A percentile compares a stretch with the other conserved stretches of the same genome.
Conservation (phyloP, 2,113 vertebrate species). For the Haemorhous mexicanus region DNA sequence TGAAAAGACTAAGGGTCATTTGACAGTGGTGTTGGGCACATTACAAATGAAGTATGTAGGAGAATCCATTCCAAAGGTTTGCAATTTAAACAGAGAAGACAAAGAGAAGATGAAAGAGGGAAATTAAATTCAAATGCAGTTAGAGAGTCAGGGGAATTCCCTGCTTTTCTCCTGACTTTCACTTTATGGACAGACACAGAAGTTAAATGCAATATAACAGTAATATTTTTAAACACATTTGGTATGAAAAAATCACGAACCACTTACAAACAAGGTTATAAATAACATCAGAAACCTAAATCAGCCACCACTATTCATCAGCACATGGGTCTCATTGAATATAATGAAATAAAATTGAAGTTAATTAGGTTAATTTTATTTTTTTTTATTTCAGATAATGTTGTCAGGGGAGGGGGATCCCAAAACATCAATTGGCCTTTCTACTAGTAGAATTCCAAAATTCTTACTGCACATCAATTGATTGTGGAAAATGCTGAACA, state of each 20-base stretch:
- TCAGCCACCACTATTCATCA: not conserved
- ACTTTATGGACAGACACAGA: not conserved
- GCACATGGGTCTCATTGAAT: not conserved
- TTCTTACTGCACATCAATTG: not conserved
- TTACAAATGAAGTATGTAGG: not conserved
- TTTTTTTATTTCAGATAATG: not conserved
- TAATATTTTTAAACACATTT: not conserved
- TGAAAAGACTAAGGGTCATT: constrained; percentile 14
- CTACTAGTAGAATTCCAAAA: not conserved
- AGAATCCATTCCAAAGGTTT: not conserved
- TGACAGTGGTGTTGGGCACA: not conserved
- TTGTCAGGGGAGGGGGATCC: accelerated
- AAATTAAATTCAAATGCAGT: constrained; percentile 51
- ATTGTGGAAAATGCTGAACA: not conserved
- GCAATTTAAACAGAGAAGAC: constrained; percentile 25
- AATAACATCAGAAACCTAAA: not conserved
- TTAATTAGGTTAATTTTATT: not conserved
- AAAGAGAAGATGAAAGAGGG: constrained; percentile 29
- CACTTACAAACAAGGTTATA: not conserved
- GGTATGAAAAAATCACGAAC: not conserved
- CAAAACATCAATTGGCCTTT: not conserved
- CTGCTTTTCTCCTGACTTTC: not conserved
- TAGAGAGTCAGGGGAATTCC: not conserved
- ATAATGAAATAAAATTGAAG: not conserved
- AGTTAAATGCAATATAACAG: not conserved